Evolutionary conservation across 2,113 vertebrate species (phyloP).

Genomic region (Paraplagusia blochii): DNA sequence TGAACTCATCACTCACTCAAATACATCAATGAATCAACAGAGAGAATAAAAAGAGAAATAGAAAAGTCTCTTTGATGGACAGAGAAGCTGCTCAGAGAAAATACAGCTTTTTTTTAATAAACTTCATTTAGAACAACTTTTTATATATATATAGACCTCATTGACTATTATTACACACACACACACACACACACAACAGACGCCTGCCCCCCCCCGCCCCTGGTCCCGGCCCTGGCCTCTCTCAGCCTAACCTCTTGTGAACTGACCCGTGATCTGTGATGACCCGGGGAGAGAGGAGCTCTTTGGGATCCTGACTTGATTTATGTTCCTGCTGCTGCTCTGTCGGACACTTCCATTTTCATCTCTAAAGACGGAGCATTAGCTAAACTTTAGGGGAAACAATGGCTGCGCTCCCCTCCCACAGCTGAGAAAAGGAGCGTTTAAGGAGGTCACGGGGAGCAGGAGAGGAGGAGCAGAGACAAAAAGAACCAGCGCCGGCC

Average conservation of each 20-base stretch:
- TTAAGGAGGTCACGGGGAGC: conserved; percentile 29
- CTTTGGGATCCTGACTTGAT: conserved; percentile 87
- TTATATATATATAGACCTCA: conserved; percentile 2
- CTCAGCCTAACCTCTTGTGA: conserved; percentile 70
- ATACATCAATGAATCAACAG: no score
- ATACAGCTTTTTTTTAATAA: no score
- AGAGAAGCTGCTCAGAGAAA: conserved; percentile 7
- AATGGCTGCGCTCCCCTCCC: conserved; percentile 76
- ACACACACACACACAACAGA: conserved; percentile 4
- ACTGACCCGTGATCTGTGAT: conserved; percentile 76
- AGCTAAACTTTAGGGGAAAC: conserved; percentile 82
- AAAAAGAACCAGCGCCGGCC: conserved; percentile 57
- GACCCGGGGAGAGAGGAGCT: conserved; percentile 83
- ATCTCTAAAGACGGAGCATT: conserved; percentile 86
- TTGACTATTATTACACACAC: conserved; percentile 28
- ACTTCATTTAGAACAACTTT: no score
- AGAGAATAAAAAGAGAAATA: no score
- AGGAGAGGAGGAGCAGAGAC: conserved; percentile 24
- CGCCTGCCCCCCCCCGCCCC: no score
- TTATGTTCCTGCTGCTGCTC: conserved; percentile 92
- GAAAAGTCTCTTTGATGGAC: conserved; percentile 46
- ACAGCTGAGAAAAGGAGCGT: conserved; percentile 46
- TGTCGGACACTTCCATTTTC: conserved; percentile 90
- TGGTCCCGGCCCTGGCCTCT: conserved; percentile 50
- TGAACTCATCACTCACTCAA: no score